These are phyloP conservation scores for Nephrotoma guestfalica DNA, from an alignment of 2,888 invertebrate genomes.

Conservation along the genomic window DNA sequence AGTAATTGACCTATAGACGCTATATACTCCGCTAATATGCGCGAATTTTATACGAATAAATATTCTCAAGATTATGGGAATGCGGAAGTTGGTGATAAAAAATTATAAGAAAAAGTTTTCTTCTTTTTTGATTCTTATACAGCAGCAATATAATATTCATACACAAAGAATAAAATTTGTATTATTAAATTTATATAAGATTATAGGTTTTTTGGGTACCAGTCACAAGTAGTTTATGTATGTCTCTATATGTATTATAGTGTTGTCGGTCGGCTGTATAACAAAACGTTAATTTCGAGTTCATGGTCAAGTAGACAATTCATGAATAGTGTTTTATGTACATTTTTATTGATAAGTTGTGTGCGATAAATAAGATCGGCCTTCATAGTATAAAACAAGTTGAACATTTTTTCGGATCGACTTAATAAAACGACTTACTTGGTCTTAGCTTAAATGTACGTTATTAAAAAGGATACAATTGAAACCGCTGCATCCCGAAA, in stretches of 20 bases:
- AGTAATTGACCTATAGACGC: background rate
- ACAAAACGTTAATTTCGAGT: background rate
- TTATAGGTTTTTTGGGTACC: background rate
- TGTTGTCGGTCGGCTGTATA: background rate
- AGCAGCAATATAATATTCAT: background rate
- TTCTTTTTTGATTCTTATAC: background rate
- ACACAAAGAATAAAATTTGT: background rate
- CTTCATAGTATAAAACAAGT: background rate
- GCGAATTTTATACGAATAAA: background rate
- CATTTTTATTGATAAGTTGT: background rate
- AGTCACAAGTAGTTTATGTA: background rate
- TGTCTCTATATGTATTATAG: background rate
- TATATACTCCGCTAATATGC: background rate
- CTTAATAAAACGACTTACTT: background rate
- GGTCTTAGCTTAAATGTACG: background rate
- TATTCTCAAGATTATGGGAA: background rate
- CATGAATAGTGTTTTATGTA: background rate
- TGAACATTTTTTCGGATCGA: background rate
- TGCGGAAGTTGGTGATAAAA: background rate
- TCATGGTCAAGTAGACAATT: background rate
- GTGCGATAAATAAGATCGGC: background rate
- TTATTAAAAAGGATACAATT: constrained; percentile 50
- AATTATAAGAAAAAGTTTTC: background rate
- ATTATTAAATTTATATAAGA: background rate
- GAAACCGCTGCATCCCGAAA: constrained; percentile 68